A percentile compares a stretch with the other conserved stretches of the same genome.
Evolutionary conservation across 2,888 invertebrate species (phyloP).

Genomic region (Leptinotarsa juncta): DNA sequence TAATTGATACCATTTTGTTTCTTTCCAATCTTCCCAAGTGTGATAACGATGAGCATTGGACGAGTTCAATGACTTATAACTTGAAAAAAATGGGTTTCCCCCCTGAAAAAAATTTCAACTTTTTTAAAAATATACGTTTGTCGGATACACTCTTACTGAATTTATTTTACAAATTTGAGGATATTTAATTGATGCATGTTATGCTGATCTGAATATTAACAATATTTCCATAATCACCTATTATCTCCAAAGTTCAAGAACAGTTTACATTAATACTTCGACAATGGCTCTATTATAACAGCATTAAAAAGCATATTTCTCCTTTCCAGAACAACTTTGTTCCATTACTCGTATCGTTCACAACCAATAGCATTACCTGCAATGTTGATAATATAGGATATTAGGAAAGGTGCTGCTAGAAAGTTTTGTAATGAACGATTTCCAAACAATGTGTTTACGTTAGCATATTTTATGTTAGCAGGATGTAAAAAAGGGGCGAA

Average conservation of each 20-base stretch:
- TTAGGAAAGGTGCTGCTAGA: background rate
- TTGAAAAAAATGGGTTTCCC: no score
- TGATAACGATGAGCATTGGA: no score
- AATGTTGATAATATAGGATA: conserved; percentile 15
- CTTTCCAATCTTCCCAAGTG: no score
- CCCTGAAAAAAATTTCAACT: no score
- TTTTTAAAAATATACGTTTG: no score
- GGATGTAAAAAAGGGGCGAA: no score
- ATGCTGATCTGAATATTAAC: conserved; percentile 11
- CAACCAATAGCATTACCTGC: conserved; percentile 27
- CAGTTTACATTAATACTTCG: conserved; percentile 20
- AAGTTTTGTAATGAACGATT: background rate
- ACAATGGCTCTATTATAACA: conserved; percentile 30
- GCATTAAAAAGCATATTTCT: conserved; percentile 9
- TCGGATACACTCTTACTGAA: no score
- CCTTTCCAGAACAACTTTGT: conserved; percentile 19
- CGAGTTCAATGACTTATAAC: no score
- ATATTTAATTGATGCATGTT: no score
- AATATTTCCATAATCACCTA: conserved; percentile 9
- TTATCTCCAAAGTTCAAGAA: conserved; percentile 22
- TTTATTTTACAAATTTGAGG: no score
- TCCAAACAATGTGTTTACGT: background rate
- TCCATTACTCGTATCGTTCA: conserved; percentile 18
- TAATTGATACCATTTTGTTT: no score
- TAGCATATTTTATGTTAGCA: background rate